Conservation (phyloP, 2,888 invertebrate species). For the Callosobruchus maculatus region DNA sequence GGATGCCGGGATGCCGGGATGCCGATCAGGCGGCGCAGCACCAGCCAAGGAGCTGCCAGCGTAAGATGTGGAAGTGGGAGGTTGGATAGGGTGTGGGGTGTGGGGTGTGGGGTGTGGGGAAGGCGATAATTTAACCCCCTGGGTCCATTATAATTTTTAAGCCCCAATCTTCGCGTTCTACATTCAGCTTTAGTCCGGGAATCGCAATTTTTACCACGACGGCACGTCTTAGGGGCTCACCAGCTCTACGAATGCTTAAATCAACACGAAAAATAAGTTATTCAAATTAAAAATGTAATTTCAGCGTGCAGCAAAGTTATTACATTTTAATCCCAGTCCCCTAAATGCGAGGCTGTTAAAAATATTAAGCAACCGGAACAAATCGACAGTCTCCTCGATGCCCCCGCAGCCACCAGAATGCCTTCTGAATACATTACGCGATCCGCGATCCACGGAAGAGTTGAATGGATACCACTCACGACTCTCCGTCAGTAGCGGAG, state of each 20-base stretch:
- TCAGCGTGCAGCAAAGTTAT: constrained; percentile 49
- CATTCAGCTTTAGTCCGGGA: constrained; percentile 67
- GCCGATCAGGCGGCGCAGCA: constrained; percentile 9
- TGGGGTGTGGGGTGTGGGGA: constrained; percentile 4
- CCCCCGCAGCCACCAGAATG: constrained; percentile 30
- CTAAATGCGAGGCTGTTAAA: constrained; percentile 48
- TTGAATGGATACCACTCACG: constrained; percentile 42
- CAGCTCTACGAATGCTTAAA: constrained; percentile 59
- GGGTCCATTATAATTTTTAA: constrained; percentile 68
- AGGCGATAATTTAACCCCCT: constrained; percentile 44
- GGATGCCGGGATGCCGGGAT: too few species aligned
- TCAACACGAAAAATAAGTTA: constrained; percentile 70
- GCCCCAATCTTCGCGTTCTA: constrained; percentile 70
- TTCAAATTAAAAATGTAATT: constrained; percentile 72
- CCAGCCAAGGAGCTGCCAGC: constrained; percentile 16
- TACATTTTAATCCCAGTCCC: constrained; percentile 52
- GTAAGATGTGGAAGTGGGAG: constrained; percentile 9
- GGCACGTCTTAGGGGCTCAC: constrained; percentile 62
- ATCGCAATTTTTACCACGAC: constrained; percentile 69
- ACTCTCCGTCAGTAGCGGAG: constrained; percentile 12
- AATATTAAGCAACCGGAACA: constrained; percentile 50
- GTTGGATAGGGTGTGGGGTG: constrained; percentile 2
- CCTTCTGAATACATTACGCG: constrained; percentile 48
- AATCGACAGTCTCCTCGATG: constrained; percentile 40
- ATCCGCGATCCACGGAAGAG: constrained; percentile 47